These are phyloP conservation scores for Timema podura DNA, from an alignment of 2,888 invertebrate species.

Conservation along the genomic window DNA sequence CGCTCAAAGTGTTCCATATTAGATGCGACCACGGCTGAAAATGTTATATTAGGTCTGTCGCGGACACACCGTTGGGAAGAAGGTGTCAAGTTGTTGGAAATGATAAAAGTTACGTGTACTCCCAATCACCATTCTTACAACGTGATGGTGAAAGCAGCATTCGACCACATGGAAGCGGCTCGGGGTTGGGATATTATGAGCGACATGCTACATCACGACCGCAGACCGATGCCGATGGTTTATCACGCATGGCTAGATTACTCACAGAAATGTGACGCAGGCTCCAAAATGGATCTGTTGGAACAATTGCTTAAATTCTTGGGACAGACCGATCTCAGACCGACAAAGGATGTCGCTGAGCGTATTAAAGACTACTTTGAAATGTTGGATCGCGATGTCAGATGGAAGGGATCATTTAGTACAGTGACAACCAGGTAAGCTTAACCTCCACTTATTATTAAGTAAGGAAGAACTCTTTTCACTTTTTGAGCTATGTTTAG, in stretches of 20 bases:
- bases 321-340: conserved; percentile 48
- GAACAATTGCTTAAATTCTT: conserved; percentile 58
- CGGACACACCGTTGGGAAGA: conserved; percentile 61
- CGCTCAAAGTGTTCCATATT: conserved; percentile 54
- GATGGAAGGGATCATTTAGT: conserved; percentile 4
- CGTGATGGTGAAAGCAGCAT: conserved; percentile 55
- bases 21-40: conserved; percentile 57
- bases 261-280: conserved; percentile 44
- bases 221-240: conserved; percentile 48
- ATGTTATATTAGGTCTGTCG: conserved; percentile 59
- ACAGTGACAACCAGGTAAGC: not conserved
- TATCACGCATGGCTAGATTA: conserved; percentile 54
- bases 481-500: not conserved
- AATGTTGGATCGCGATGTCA: not conserved
- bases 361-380: conserved; percentile 36
- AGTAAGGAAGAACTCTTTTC: not conserved
- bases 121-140: conserved; percentile 52
- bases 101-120: conserved; percentile 49
- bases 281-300: conserved; percentile 45
- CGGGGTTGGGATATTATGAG: conserved; percentile 59
- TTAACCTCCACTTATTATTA: not conserved
- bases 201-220: conserved; percentile 49
- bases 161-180: conserved; percentile 52
- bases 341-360: conserved; percentile 41
- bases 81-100: conserved; percentile 55